Conservation (phyloP, 1,140 invertebrate genomes). For the Drosophila mojavensis region DNA sequence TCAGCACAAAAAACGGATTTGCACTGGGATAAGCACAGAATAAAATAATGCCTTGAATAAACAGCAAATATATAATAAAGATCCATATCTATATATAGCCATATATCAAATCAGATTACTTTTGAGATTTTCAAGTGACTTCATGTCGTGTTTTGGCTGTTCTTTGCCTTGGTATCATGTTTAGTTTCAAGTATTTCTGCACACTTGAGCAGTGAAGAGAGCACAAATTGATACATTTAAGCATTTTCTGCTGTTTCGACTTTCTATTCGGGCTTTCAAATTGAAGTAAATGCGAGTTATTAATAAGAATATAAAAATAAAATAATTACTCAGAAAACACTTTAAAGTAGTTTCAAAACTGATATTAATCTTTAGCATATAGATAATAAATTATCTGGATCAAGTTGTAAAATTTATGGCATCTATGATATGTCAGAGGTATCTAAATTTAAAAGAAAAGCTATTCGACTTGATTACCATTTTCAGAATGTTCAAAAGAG, state of each 20-base stretch:
- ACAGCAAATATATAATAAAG: not conserved
- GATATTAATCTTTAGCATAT: too few relatives aligned
- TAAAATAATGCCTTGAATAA: conserved; percentile 30
- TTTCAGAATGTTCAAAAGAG: too few relatives aligned
- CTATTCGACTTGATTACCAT: too few relatives aligned
- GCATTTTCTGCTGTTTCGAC: not conserved
- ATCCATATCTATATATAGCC: not conserved
- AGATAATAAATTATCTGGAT: too few relatives aligned
- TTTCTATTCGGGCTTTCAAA: too few relatives aligned
- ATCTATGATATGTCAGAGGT: too few relatives aligned
- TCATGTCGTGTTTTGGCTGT: not conserved
- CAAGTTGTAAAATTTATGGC: too few relatives aligned
- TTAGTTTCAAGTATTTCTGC: conserved; percentile 9
- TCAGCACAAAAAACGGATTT: conserved; percentile 39
- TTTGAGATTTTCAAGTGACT: conserved; percentile 12
- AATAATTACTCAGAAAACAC: too few relatives aligned
- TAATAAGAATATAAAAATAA: too few relatives aligned
- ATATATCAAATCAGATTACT: conserved; percentile 10
- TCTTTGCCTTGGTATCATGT: not conserved
- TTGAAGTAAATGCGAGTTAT: too few relatives aligned
- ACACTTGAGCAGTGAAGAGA: not conserved
- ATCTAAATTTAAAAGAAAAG: too few relatives aligned
- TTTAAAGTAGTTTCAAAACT: too few relatives aligned
- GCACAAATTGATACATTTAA: not conserved
- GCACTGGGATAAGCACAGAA: conserved; percentile 55